A percentile compares a stretch with the other conserved stretches of the same genome.
Evolutionary conservation across 2,888 invertebrate species (phyloP).

Genomic region (Microctonus hyperodae): DNA sequence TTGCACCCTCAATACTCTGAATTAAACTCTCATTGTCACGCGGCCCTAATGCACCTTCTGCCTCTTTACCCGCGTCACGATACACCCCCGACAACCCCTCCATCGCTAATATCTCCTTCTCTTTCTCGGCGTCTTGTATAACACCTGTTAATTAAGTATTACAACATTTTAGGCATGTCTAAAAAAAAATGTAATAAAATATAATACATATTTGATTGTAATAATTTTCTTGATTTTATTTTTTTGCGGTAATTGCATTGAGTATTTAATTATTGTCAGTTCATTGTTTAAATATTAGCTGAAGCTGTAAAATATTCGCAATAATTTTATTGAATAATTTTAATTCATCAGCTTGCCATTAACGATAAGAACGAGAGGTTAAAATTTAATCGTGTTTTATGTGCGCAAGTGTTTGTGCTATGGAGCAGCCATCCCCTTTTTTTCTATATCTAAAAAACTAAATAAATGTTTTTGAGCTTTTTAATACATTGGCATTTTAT

Average conservation of each 20-base stretch:
- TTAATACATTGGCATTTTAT: no score
- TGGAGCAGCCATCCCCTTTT: conserved; percentile 58
- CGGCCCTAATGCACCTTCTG: conserved; percentile 54
- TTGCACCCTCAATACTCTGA: conserved; percentile 35
- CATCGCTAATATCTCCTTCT: conserved; percentile 63
- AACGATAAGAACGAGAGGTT: conserved; percentile 56
- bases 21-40: conserved; percentile 37
- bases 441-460: neutral
- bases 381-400: conserved; percentile 56
- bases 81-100: conserved; percentile 63
- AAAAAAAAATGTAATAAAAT: conserved; percentile 46
- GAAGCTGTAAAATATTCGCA: conserved; percentile 60
- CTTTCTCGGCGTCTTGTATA: conserved; percentile 63
- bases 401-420: conserved; percentile 60
- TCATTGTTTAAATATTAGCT: conserved; percentile 58
- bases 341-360: conserved; percentile 19
- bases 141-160: conserved; percentile 64
- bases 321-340: conserved; percentile 45
- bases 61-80: conserved; percentile 61
- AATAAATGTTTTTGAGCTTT: neutral
- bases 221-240: conserved; percentile 20
- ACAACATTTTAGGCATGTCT: conserved; percentile 60
- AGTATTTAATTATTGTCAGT: conserved; percentile 19
- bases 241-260: conserved; percentile 7
- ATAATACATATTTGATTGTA: conserved; percentile 35